Evolutionary conservation across 1,140 invertebrate genomes (phyloP), one percentile per base, ranked within the genome.

Genomic region (Dendrolimus kikuchii): DNA sequence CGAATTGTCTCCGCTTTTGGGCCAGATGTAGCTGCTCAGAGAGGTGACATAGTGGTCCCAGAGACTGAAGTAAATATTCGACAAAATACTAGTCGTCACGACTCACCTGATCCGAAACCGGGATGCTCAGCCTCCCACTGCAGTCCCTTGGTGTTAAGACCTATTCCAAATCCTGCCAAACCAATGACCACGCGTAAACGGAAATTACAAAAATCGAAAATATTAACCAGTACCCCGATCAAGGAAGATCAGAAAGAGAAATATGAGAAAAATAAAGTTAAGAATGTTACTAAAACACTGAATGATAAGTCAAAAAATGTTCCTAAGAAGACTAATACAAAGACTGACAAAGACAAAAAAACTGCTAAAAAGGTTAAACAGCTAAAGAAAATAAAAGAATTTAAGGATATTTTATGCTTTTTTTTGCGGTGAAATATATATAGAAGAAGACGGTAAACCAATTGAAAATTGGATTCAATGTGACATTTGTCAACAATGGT

Each of bases 401-500:
- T 63, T 55, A 56, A 66, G 55, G 49, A 60, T 63, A 60, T 63
- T 47, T 51, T 59, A 53, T 66, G 54, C 49, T 60, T 62, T 57
- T 55, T 62, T 49, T 62, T n/a, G 52, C 45, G 51, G 55, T 41
- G 46, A 60, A 58, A 56, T 62, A 9, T 63, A 62, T 53, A 60
- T 61, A 47, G 60, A 68, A 60, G 59, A 64, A 51, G 58, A 60
- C 38, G 55, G 42, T 57, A 60, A 60, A 38, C 61, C 64, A 45
- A 66, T 60, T 49, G 67, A 74, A 63, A 55, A 66, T 59, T 74
- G 73, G 71, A 68, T 71, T 56, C 64, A 57, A 64, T 77, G 74
- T 65, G 60, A 57, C 40, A 59, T 56, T 53, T 74, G 67, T 62
- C 55, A 62, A 50, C 50, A 62, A 59, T 75, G 68, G 68, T 60